Base-by-base conservation (phyloP, 2,888 invertebrate genomes). In the Tenthredo amoena region DNA sequence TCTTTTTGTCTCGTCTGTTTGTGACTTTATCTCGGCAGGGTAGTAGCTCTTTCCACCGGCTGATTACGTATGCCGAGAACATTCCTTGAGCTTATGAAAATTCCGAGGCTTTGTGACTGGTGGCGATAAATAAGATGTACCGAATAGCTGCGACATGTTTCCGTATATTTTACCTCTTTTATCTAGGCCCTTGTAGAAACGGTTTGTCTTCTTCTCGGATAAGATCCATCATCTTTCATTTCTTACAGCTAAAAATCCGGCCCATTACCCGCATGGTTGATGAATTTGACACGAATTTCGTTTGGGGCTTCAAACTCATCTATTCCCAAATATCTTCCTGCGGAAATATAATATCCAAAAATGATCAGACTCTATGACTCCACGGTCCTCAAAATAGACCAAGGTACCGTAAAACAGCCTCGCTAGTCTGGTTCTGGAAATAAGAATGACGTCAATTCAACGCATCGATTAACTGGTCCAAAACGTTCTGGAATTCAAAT, bases 41-140 rank as follows among this genome's bases (percentile, higher is more conserved):
- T 58, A 88, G 88, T 88, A 88, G 89, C 89, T 91, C 89, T 89
- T 91, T 89, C 89, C 88, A 86, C 86, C 87, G 88, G 87, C 89
- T 91, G 90, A 91, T 91, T 91, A 91, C 89, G 91, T 90, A 91
- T 91, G 90, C 91, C 87, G 87, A 88, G 89, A 88, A 87, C 88
- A 89, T 85, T 85, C 71, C 58, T 72, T 87, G 86, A 88, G 89
- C 89, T 91, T 91, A 90, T 90, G 91, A 91, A 90, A 91, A 89
- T 90, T 89, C 90, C 90, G 89, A 88, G 88, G 89, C 85, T 88
- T 86, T 86, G 85, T 87, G 85, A 84, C 85, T 81, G 85, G 85
- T 86, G 88, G 89, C 87, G 89, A 90, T 90, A 90, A 90, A 90
- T 90, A 89, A 89, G 89, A 88, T 86, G 87, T 83, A 83, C 83